These are phyloP conservation scores for Sphecodes monilicornis DNA, from an alignment of 2,888 invertebrate species.

Conservation along the genomic window DNA sequence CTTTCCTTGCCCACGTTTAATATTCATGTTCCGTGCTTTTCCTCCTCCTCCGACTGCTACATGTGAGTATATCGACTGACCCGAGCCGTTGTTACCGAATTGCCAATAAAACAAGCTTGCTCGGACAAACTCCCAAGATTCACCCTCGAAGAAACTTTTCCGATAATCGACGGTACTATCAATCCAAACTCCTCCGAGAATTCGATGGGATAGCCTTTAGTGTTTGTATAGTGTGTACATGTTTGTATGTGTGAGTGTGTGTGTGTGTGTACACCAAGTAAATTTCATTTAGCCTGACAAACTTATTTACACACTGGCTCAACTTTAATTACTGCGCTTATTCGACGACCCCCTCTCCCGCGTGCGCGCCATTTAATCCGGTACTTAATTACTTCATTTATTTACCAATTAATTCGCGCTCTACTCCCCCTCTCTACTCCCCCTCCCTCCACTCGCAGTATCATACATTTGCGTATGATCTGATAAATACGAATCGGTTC, in stretches of 20 bases:
- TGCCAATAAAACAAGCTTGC: not conserved
- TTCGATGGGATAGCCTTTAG: not conserved
- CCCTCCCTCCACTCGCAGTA: no score
- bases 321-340: not conserved
- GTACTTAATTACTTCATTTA: not conserved
- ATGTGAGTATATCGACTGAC: not conserved
- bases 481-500: not conserved
- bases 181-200: not conserved
- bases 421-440: no score
- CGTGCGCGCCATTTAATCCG: not conserved
- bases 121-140: not conserved
- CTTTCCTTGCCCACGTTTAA: conserved; percentile 4
- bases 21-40: not conserved
- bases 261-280: not conserved
- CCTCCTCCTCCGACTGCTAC: not conserved
- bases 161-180: not conserved
- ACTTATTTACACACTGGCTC: conserved; percentile 15
- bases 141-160: not conserved
- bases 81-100: not conserved
- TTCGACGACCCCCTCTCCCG: not conserved
- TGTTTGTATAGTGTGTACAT: not conserved
- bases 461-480: not conserved
- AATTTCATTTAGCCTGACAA: conserved; percentile 6
- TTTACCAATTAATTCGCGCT: conserved; percentile 6
- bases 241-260: not conserved